Base-by-base conservation (phyloP, 2,888 invertebrate species). In the Drosophila helvetica region DNA sequence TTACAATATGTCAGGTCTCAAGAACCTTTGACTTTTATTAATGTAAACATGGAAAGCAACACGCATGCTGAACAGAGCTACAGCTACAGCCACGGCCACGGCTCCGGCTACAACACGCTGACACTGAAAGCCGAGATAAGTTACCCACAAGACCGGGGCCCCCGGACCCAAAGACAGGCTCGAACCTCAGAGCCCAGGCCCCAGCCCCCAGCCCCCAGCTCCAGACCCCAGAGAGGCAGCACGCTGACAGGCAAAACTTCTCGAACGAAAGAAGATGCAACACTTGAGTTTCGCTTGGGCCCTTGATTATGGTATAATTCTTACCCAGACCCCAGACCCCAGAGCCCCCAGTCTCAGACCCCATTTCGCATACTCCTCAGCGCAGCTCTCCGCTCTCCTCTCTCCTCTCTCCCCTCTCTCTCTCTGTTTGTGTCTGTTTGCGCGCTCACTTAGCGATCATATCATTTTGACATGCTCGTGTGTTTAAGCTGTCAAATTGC, bases 21-120 rank as follows among this genome's bases (percentile, higher is more conserved):
- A 86, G 86, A 86, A 86, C 86, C 86, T 86, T 86, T 86, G 86
- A 86, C 86, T 86, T 87, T 87, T 86, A 86, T 86, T 86, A 89
- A 86, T 86, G 89, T 86, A 89, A 88, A 86, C 86, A 86, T 86
- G 86, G 80, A 86, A 83, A 78, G 88, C 88, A 86, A 86, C 89
- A 86, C 87, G 89, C 86, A 86, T 69, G 84, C 84, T 27, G 27
- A 74, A 71, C 70, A 69, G 56, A 63, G 33, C 56, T n/a, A 3
- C 19, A 10, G 10, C 17, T 4, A 9, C 17, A 5, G 50, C 22
- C 22, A 22, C 18, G 18, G 17, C 7, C 6, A 22, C 43, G 17
- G 25, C 33, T 4, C 45, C 53, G 45, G 67, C 65, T 67, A 66
- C 66, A 66, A 67, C 66, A 66, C 67, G 69, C 62, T 67, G 66